A percentile compares a stretch with the other conserved stretches of the same genome.
Conservation (phyloP, 2,797 vertebrate genomes). For the Sebastes minor region DNA sequence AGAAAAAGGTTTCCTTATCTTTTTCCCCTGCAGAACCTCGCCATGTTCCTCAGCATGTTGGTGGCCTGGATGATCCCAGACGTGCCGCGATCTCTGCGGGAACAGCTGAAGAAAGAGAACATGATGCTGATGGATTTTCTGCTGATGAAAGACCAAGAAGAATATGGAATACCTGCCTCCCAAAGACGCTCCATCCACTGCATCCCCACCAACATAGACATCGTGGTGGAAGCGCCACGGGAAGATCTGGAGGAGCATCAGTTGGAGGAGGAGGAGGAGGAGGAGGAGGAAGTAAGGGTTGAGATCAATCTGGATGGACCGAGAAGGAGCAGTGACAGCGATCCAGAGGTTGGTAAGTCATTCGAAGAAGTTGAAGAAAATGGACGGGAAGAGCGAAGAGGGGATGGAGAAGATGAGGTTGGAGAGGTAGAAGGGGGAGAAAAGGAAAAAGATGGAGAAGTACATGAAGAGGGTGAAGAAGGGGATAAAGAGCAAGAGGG, state of each 20-base stretch:
- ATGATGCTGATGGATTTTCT: slow-evolving; percentile 91
- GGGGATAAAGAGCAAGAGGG: background rate
- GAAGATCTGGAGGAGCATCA: slow-evolving; percentile 32
- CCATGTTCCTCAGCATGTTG: slow-evolving; percentile 96
- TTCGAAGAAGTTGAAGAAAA: slow-evolving; percentile 32
- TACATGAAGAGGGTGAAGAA: background rate
- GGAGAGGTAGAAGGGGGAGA: background rate
- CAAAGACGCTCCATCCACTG: slow-evolving; percentile 54
- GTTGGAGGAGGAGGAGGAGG: slow-evolving; percentile 11
- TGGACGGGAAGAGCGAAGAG: background rate
- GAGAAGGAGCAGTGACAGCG: slow-evolving; percentile 20
- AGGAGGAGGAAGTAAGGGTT: slow-evolving; percentile 42
- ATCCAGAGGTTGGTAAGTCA: slow-evolving; percentile 53
- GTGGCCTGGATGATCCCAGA: slow-evolving; percentile 98
- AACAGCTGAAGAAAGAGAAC: slow-evolving; percentile 95
- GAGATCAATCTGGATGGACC: slow-evolving; percentile 34
- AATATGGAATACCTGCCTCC: slow-evolving; percentile 72
- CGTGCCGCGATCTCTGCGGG: slow-evolving; percentile 92
- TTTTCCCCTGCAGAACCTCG: slow-evolving; percentile 87
- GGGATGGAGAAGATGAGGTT: background rate
- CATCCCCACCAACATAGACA: slow-evolving; percentile 52
- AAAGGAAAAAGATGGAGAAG: background rate
- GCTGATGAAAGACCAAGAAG: slow-evolving; percentile 89
- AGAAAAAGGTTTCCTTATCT: background rate
- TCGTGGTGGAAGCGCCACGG: slow-evolving; percentile 65